Evolutionary conservation across 2,113 vertebrate species (phyloP), one percentile per base, ranked within the genome.

Genomic region (Poicephalus meyeri): DNA sequence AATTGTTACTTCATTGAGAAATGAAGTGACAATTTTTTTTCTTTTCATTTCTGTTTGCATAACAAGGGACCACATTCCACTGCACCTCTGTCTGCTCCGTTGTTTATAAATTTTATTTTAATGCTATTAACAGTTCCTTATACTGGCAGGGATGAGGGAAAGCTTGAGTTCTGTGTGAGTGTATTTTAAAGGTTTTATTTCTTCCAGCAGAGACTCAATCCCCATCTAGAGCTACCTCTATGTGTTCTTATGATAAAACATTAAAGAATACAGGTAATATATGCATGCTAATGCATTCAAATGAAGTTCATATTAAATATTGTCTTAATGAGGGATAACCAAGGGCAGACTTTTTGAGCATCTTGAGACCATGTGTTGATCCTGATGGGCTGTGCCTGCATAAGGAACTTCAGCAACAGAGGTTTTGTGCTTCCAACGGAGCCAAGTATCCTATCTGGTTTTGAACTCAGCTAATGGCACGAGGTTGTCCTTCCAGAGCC

Each of bases 271-370:
- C 93, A 79, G 39, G 69, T 68, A 94, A 95, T 89, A 86, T 78
- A 81, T 93, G 33, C 42, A 91, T 94, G 91, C 60, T 93, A 96
- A 95, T 87, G 18, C n/a, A 92, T 86, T 93, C 83, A 97, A 84
- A 88, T 92, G 83, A 92, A 81, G 77, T 71, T 91, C 33, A 71
- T 80, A 64, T 74, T 96, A 94, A 91, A 92, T 80, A 65, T 87
- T 84, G 18, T 79, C 93, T 92, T 95, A 96, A 93, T 93, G 86
- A 96, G 61, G 53, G 20, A 87, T 89, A 92, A 95, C 65, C 56
- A 95, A 97, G 86, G 94, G 35, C 80, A 85, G 14, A 89, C 65
- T 88, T 83, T 90, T 72, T 65, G 69, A 94, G 55, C 76, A 84
- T 71, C 63, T 44, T 68, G 39, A 87, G 56, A 64, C 65, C 80